Conservation (phyloP, 2,797 vertebrate species). For the Brotula barbata region DNA sequence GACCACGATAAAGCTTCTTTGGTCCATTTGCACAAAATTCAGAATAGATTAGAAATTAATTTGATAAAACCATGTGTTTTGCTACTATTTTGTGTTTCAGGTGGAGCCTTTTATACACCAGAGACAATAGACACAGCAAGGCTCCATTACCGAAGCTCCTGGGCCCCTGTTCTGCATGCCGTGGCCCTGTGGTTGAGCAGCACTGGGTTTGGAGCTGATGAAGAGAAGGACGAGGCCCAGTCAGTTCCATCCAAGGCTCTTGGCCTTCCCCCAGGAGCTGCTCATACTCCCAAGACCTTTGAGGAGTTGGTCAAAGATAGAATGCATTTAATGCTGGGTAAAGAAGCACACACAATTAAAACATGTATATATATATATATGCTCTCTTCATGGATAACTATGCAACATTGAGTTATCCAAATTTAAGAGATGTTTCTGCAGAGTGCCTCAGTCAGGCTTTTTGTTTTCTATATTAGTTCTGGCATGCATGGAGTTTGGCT, state of each 20-base stretch:
- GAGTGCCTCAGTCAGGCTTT: too few relatives aligned
- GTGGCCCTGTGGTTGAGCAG: constrained; percentile 94
- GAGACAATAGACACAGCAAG: constrained; percentile 98
- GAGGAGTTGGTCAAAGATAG: constrained; percentile 90
- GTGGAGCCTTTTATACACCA: constrained; percentile 97
- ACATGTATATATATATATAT: too few relatives aligned
- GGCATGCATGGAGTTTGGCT: too few relatives aligned
- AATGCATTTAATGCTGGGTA: constrained; percentile 97
- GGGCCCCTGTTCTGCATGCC: constrained; percentile 94
- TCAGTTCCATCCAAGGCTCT: constrained; percentile 75
- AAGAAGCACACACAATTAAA: constrained; percentile 40
- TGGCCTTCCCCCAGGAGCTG: constrained; percentile 75
- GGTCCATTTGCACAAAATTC: not conserved
- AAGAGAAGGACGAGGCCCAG: constrained; percentile 75
- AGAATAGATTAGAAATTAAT: constrained; percentile 3
- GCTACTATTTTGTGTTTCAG: constrained; percentile 65
- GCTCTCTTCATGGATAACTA: too few relatives aligned
- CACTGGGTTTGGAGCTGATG: constrained; percentile 84
- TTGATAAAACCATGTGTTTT: not conserved
- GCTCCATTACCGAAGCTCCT: constrained; percentile 94
- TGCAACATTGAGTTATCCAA: too few relatives aligned
- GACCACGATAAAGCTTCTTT: not conserved
- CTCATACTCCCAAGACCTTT: constrained; percentile 76
- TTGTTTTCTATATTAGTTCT: too few relatives aligned
- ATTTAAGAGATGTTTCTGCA: too few relatives aligned